Conservation (phyloP, 2,888 invertebrate genomes). For the Teleiodes luculella region DNA sequence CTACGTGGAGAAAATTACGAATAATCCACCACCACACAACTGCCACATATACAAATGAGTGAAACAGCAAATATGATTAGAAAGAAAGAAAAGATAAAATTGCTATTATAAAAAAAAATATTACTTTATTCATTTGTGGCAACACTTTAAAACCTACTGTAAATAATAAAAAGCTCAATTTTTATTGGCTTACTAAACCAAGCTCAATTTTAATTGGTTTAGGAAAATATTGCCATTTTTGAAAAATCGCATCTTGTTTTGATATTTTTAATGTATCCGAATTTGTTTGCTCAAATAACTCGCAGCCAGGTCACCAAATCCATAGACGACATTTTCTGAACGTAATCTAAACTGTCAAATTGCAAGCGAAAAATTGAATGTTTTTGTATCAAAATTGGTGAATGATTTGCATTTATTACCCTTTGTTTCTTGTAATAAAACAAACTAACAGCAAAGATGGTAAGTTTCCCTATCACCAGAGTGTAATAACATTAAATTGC, state of each 20-base stretch:
- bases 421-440: conserved; percentile 4
- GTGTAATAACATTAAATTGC: conserved; percentile 14
- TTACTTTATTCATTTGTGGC: conserved; percentile 3
- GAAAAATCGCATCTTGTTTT: neutral
- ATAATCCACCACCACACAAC: conserved; percentile 60
- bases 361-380: conserved; percentile 29
- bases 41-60: conserved; percentile 79
- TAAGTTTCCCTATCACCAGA: conserved; percentile 24
- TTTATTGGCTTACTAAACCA: neutral
- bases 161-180: neutral
- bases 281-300: neutral
- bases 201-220: conserved; percentile 12
- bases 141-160: conserved; percentile 9
- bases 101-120: conserved; percentile 2
- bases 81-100: conserved; percentile 29
- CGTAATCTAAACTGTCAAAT: conserved; percentile 11
- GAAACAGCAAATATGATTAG: conserved; percentile 50
- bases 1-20: conserved; percentile 55
- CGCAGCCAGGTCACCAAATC: too few species aligned
- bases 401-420: conserved; percentile 54
- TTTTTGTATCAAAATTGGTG: conserved; percentile 31
- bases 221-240: neutral
- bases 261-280: conserved; percentile 5
- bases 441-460: conserved; percentile 41
- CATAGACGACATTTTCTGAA: conserved; percentile 13